Conservation (phyloP, 35 echinoderm and acorn worm species). For the Heliocidaris tuberculata region DNA sequence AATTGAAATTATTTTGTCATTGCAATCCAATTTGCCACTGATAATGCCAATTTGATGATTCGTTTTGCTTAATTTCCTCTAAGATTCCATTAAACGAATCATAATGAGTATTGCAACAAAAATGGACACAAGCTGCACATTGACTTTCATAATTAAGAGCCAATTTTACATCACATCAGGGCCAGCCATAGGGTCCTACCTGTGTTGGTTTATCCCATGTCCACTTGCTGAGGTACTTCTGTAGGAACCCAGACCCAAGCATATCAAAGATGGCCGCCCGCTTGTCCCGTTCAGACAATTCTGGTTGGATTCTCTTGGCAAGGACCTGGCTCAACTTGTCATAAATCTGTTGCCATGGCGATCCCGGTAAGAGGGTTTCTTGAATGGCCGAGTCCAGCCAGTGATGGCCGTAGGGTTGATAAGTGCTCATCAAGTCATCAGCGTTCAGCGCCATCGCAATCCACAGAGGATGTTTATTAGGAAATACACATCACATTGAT, state of each 20-base stretch:
- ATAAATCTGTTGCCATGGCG: slow-evolving; percentile 79
- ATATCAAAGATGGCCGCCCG: slow-evolving; percentile 60
- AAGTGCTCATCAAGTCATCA: slow-evolving; percentile 11
- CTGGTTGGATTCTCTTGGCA: slow-evolving; percentile 46
- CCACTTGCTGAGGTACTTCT: slow-evolving; percentile 49
- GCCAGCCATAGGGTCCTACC: not conserved
- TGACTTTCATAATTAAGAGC: too few species aligned
- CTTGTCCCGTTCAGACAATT: slow-evolving; percentile 52
- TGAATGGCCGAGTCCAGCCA: slow-evolving; percentile 79
- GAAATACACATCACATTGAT: not conserved
- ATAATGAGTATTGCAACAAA: too few species aligned
- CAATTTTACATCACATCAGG: too few species aligned
- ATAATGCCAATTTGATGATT: too few species aligned
- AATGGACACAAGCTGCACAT: too few species aligned
- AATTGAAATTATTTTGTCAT: too few species aligned
- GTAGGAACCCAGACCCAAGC: slow-evolving; percentile 61
- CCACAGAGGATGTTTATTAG: not conserved
- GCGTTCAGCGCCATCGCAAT: slow-evolving; percentile 27
- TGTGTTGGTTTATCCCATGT: not conserved
- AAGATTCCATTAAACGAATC: too few species aligned
- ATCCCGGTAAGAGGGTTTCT: slow-evolving; percentile 73
- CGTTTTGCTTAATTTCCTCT: too few species aligned
- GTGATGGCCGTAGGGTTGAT: slow-evolving; percentile 58
- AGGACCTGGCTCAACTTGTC: slow-evolving; percentile 40
- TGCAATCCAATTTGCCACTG: too few species aligned